Base-by-base conservation (phyloP, 2,797 vertebrate species). In the Pipistrellus nathusii region DNA sequence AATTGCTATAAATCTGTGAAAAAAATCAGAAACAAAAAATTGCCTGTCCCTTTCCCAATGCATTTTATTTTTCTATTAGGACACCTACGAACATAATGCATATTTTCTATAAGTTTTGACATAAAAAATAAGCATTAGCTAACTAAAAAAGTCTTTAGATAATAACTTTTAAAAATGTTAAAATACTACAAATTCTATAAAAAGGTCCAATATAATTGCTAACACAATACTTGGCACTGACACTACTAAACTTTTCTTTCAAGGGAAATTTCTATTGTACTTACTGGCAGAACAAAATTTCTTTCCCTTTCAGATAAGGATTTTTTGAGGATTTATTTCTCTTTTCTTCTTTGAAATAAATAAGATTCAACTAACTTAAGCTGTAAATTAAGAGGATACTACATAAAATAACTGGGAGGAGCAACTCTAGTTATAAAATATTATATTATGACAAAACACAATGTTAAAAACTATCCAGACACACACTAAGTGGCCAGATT, bases 51-150 rank as follows among this genome's bases (percentile, higher is more conserved):
- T 68, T 81, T 91, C 71, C 30, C 46, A 91, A 27, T 59, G 38
- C 7, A 76, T 88, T 95, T 77, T 62, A 68, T 30, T 96, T 93
- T 89, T 89, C 73, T 68, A 87, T 46, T 21, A 92, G 55, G 44
- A 92, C 1, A 88, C 23, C 66, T 8, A 83, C 23, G 78, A 72
- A 92, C 32, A 85, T 76, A 86, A 90, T 14, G 38, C 14, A 75
- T 6, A 87, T 41, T 48, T 89, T 84, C 14, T 78, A 46, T 44
- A 62, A 57, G n/a, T 2, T 64, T 23, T 62, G 23, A 73, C 35
- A 93, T 87, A 75, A 93, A 92, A 96, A 81, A 83, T 51, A 75
- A 90, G 6, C 13, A 64, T 14, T 13, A 90, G 53, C 35, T 89
- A 95, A 90, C 23, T 89, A 84, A 3, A 82, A 92, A 85, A 68